Evolutionary conservation across 2,797 vertebrate species (phyloP), one percentile per base, ranked within the genome.

Genomic region (Chromis chromis): DNA sequence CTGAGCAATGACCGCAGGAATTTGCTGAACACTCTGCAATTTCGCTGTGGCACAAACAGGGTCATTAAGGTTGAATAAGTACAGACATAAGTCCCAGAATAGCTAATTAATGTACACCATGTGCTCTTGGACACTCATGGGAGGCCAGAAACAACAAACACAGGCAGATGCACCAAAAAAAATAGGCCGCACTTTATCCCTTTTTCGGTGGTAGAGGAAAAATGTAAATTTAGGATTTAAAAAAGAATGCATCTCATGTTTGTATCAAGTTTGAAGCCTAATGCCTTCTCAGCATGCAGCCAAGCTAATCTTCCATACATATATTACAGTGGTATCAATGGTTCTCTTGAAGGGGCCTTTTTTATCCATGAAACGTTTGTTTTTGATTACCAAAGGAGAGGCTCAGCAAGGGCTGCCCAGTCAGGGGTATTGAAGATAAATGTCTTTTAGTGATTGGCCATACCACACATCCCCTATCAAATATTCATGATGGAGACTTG

Each of bases 401-500:
- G 57, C 70, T 71, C 52, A 19, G 75, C 19, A 4, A 71, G 59
- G 59, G 62, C 81, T 82, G 86, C 80, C 84, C 89, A 85, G 88
- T 93, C 92, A 95, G 94, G 77, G 75, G 50, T 76, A 94, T 93
- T 85, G 91, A 93, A 94, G 91, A 95, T 92, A 93, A 89, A 92
- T 93, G 92, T 94, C 94, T 94, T 88, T 92, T 92, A 90, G 87
- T 85, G 90, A 93, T 86, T 82, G 86, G 85, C 90, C 76, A 67
- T 78, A 91, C 90, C 89, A 88, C 85, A 84, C 84, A 74, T 90
- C 61, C 58, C 70, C 88, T 84, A 95, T 97, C 93, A 96, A 96
- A 95, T 95, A 96, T 95, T 96, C 92, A 96, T 92, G 79, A 88
- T 73, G 70, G 94, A 94, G 91, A 87, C 89, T 84, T 84, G 83